Percentiles rank a stretch among this genome's conserved stretches.
Evolutionary conservation across 1,140 invertebrate genomes (phyloP).

Genomic region (Agrilus planipennis): DNA sequence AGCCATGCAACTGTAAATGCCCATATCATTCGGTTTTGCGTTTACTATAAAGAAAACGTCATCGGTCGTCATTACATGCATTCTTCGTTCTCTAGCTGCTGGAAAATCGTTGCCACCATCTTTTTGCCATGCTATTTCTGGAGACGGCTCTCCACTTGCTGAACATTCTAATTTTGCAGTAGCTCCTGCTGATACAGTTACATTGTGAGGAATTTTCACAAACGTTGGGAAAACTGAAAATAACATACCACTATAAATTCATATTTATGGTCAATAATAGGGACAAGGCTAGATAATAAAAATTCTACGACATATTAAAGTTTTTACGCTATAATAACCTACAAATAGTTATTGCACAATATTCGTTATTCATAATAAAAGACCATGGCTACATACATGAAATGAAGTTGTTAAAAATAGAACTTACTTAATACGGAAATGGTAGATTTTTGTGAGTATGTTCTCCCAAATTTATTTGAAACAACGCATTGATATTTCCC

Average conservation of each 20-base stretch:
- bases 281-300: background rate
- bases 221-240: slow-evolving; percentile 74
- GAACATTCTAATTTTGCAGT: slow-evolving; percentile 86
- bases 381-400: background rate
- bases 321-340: no score
- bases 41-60: slow-evolving; percentile 87
- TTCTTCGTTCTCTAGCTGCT: slow-evolving; percentile 80
- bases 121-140: slow-evolving; percentile 86
- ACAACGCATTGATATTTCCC: slow-evolving; percentile 91
- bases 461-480: slow-evolving; percentile 77
- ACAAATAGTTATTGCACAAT: no score
- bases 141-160: slow-evolving; percentile 74
- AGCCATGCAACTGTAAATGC: slow-evolving; percentile 89
- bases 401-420: background rate
- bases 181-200: slow-evolving; percentile 70
- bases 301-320: no score
- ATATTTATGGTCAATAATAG: no score
- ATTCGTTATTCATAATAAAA: no score
- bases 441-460: slow-evolving; percentile 76
- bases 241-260: no score
- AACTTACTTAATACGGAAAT: slow-evolving; percentile 69
- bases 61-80: slow-evolving; percentile 86
- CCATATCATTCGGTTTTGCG: slow-evolving; percentile 76
- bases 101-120: slow-evolving; percentile 93
- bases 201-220: slow-evolving; percentile 70